Evolutionary conservation across 2,113 vertebrate species (phyloP).

Genomic region (Tragelaphus scriptus): DNA sequence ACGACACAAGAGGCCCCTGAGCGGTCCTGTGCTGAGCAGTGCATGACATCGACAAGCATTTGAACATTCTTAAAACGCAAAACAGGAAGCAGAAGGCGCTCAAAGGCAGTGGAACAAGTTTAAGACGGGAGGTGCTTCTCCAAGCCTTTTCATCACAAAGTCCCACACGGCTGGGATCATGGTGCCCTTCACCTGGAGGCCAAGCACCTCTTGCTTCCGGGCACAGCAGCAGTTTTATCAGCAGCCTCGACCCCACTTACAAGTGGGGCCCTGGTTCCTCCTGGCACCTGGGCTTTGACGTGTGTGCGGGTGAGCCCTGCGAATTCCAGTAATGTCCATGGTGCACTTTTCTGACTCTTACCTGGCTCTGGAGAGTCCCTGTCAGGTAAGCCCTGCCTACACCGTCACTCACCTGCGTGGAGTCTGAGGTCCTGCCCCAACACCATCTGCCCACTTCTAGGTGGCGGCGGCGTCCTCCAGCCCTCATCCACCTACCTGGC

Average conservation of each 20-base stretch:
- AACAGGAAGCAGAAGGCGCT: neutral
- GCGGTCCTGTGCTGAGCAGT: neutral
- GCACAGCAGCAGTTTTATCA: neutral
- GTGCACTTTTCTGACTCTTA: neutral
- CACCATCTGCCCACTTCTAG: neutral
- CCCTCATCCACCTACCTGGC: neutral
- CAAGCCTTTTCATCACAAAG: neutral
- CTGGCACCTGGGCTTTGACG: neutral
- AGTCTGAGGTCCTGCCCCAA: neutral
- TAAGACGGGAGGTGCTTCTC: neutral
- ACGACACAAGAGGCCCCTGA: slow-evolving; percentile 46
- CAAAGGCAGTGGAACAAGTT: neutral
- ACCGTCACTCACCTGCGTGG: neutral
- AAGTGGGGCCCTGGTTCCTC: neutral
- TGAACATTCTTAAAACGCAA: neutral
- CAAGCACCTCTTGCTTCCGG: neutral
- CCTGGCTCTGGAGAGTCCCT: neutral
- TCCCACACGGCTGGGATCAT: neutral
- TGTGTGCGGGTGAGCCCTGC: neutral
- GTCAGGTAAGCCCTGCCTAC: neutral
- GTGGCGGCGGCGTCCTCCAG: neutral
- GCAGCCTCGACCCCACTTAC: neutral
- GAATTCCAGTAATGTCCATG: neutral
- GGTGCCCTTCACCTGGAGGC: neutral
- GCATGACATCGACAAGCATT: neutral